Conservation (phyloP, 2,888 invertebrate species). For the Falcaria lacertinaria region DNA sequence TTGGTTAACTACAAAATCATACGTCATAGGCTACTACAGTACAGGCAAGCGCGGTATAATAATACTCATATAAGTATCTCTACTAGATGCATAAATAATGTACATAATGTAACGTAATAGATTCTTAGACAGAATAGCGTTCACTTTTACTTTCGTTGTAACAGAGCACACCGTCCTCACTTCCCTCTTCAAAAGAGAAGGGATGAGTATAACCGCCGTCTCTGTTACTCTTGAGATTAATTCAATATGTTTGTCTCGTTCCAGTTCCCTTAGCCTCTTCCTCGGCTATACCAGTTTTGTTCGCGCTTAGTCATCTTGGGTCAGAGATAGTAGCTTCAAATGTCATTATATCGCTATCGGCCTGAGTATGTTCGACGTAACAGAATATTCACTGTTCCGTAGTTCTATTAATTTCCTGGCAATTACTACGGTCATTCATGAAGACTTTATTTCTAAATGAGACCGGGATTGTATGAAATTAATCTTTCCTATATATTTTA, state of each 20-base stretch:
- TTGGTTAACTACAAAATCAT: not conserved
- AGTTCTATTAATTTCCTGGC: too few species aligned
- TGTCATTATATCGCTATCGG: conserved; percentile 43
- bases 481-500: too few species aligned
- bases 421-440: too few species aligned
- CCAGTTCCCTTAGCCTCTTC: conserved; percentile 44
- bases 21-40: not conserved
- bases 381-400: too few species aligned
- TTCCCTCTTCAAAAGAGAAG: conserved; percentile 53
- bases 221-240: conserved; percentile 29
- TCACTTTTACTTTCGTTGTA: conserved; percentile 71
- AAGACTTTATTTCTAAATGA: too few species aligned
- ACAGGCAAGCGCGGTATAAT: not conserved
- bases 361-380: conserved; percentile 30
- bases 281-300: conserved; percentile 55
- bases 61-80: too few species aligned
- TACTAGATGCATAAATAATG: conserved; percentile 33
- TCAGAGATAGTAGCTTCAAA: conserved; percentile 60
- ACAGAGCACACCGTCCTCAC: conserved; percentile 50
- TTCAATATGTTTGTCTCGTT: conserved; percentile 30
- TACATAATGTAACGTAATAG: conserved; percentile 40
- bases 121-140: conserved; percentile 48
- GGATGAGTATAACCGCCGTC: conserved; percentile 31
- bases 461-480: too few species aligned
- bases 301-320: conserved; percentile 64